Evolutionary conservation across 1,140 invertebrate species (phyloP).

Genomic region (Papilio dardanus): DNA sequence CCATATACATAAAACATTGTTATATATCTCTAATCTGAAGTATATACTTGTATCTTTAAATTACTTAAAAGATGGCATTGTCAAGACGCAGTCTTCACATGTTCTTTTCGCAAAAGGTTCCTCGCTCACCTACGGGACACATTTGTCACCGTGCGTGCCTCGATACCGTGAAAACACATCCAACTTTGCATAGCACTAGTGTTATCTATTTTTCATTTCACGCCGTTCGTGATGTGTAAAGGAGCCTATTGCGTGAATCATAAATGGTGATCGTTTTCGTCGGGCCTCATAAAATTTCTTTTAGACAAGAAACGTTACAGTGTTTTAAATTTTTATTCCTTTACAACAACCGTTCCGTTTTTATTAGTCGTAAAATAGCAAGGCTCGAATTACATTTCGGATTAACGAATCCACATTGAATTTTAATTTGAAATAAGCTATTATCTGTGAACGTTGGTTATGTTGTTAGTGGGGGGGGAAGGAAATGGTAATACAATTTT

Average conservation of each 20-base stretch:
- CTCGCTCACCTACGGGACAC: slow-evolving; percentile 65
- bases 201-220: slow-evolving; percentile 73
- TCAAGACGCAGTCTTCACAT: slow-evolving; percentile 63
- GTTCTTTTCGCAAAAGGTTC: slow-evolving; percentile 60
- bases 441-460: slow-evolving; percentile 24
- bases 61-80: background rate
- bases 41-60: background rate
- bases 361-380: slow-evolving; percentile 40
- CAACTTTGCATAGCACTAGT: slow-evolving; percentile 69
- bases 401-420: slow-evolving; percentile 30
- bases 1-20: too few species aligned
- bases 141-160: slow-evolving; percentile 66
- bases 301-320: slow-evolving; percentile 37
- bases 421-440: slow-evolving; percentile 34
- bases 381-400: slow-evolving; percentile 28
- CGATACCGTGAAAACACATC: slow-evolving; percentile 62
- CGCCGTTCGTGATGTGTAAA: slow-evolving; percentile 61
- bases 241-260: slow-evolving; percentile 71
- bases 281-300: slow-evolving; percentile 45
- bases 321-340: slow-evolving; percentile 37
- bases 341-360: slow-evolving; percentile 42
- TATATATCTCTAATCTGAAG: too few species aligned
- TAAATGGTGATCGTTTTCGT: slow-evolving; percentile 70
- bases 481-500: slow-evolving; percentile 63
- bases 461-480: slow-evolving; percentile 42